Percentiles rank a stretch among this genome's conserved stretches.
Conservation (phyloP, 2,113 vertebrate species). For the Stercorarius parasiticus region DNA sequence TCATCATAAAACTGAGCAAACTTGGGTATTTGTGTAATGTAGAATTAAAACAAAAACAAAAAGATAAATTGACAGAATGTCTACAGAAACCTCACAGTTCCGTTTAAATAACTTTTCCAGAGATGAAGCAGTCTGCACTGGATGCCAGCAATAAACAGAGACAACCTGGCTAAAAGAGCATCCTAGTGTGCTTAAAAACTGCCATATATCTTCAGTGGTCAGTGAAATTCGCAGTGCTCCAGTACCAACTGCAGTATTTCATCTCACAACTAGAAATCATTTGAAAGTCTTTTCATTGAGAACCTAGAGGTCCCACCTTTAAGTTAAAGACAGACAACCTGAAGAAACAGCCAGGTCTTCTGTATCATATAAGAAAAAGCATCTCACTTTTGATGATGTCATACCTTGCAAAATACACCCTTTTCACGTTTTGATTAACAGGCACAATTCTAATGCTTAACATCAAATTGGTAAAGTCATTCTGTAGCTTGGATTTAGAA, state of each 20-base stretch:
- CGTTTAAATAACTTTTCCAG: neutral
- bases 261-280: neutral
- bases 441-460: neutral
- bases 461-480: neutral
- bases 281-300: neutral
- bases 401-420: neutral
- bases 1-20: neutral
- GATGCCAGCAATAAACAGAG: neutral
- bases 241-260: neutral
- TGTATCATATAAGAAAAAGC: accelerated
- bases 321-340: neutral
- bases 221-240: neutral
- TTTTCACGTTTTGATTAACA: neutral
- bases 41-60: neutral
- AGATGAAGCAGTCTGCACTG: accelerated
- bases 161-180: neutral
- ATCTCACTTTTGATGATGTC: neutral
- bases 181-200: neutral
- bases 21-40: neutral
- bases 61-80: neutral
- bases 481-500: neutral
- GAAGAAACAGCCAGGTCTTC: neutral
- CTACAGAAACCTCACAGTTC: neutral
- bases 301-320: neutral
- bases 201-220: neutral